Conservation (phyloP, 1,140 invertebrate species). For the Araneus ventricosus region DNA sequence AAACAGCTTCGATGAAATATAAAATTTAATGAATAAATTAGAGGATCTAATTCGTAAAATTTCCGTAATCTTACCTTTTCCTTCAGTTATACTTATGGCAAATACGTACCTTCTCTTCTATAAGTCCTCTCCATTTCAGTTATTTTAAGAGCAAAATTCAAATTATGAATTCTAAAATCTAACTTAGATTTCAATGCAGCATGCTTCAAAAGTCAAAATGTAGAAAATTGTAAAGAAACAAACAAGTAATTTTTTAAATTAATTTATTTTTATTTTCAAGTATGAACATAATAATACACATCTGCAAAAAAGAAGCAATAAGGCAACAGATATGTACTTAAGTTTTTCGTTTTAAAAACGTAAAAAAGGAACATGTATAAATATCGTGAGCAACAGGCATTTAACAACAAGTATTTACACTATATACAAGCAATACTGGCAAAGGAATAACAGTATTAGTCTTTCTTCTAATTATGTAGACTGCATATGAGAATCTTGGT, state of each 20-base stretch:
- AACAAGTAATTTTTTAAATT: background rate
- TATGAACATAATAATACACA: slow-evolving; percentile 28
- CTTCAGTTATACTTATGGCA: too few species aligned
- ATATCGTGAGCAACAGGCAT: slow-evolving; percentile 25
- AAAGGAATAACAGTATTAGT: background rate
- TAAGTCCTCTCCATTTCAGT: too few species aligned
- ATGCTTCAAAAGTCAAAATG: background rate
- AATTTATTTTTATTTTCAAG: background rate
- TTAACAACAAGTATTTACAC: slow-evolving; percentile 70
- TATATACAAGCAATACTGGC: slow-evolving; percentile 72
- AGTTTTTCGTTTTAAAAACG: background rate
- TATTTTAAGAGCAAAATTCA: too few species aligned
- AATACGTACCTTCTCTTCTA: too few species aligned
- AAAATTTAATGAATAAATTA: too few species aligned
- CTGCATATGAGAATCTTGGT: background rate
- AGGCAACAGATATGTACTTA: slow-evolving; percentile 40
- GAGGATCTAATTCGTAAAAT: too few species aligned
- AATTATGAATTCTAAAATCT: too few species aligned
- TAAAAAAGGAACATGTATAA: slow-evolving; percentile 46
- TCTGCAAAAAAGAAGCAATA: slow-evolving; percentile 51
- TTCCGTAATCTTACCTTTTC: too few species aligned
- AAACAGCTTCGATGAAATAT: too few species aligned
- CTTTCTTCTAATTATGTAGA: background rate
- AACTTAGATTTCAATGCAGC: too few species aligned
- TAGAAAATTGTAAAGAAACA: background rate